Conservation (phyloP, 2,888 invertebrate genomes). For the Leucozona laternaria region DNA sequence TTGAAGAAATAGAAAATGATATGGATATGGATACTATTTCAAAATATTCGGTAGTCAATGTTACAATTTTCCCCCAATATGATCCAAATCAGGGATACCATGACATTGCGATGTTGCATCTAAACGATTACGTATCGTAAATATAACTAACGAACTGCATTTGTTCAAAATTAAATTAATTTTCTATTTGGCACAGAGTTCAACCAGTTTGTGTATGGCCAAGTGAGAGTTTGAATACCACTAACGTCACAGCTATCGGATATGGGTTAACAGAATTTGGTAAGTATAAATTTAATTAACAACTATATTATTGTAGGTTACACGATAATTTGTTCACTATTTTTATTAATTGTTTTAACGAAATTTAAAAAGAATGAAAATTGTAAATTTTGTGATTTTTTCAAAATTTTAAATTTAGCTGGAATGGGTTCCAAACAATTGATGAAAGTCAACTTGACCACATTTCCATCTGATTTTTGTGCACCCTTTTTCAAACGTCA, state of each 20-base stretch:
- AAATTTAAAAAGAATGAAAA: too few species aligned
- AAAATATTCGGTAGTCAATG: neutral
- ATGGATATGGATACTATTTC: too few species aligned
- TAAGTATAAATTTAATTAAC: neutral
- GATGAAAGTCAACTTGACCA: conserved; percentile 37
- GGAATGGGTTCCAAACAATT: neutral
- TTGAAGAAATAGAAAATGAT: too few species aligned
- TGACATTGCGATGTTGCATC: conserved; percentile 52
- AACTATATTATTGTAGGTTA: too few species aligned
- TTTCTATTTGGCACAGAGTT: neutral
- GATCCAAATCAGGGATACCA: conserved; percentile 28
- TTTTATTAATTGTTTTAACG: too few species aligned
- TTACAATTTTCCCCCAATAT: conserved; percentile 38
- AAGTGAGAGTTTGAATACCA: neutral
- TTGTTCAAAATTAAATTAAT: neutral
- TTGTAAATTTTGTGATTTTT: too few species aligned
- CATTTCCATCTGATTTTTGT: conserved; percentile 1
- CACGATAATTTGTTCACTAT: too few species aligned
- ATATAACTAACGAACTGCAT: neutral
- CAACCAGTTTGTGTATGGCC: conserved; percentile 24
- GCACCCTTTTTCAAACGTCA: conserved; percentile 19
- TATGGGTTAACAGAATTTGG: conserved; percentile 41
- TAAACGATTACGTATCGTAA: neutral
- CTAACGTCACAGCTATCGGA: conserved; percentile 44
- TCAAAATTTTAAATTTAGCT: neutral